Evolutionary conservation across 2,888 invertebrate species (phyloP), one percentile per base, ranked within the genome.

Genomic region (Ditylenchus weischeri): DNA sequence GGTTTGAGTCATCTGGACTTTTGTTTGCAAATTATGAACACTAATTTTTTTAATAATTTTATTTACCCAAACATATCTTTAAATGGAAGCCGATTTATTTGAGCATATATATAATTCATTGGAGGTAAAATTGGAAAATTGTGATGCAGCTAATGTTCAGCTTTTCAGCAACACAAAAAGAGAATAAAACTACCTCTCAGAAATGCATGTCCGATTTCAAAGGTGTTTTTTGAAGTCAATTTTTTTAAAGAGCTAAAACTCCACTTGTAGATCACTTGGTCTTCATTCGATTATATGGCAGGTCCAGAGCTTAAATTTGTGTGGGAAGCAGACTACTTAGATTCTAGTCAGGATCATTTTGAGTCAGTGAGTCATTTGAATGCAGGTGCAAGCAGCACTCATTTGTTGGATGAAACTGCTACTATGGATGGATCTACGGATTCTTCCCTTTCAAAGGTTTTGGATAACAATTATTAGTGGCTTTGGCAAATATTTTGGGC

Each of bases 241-340:
- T 43, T 43, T 8, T 43, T 6, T 6, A 13, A 13, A 13, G 43
- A 43, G 8, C 43, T 15, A 43, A 10, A 43, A 43, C 43, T 43
- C 43, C 13, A 43, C 15, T 43, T 43, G 43, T 15, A 43, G 54
- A 77, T 80, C 13, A 72, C 80, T 18, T 80, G 79, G 79, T 79
- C 79, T 10, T 75, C 79, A 18, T 80, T 80, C 62, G 78, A 78
- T 63, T 80, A 77, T 60, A 79, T 79, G 79, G 72, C 75, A 7
- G 80, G 80, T 1, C 79, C 80, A 0, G 79, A 79, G 57, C 68
- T 80, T 62, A 71, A 72, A 50, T 80, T 80, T 67, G 76, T 76
- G 19, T 80, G 80, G 80, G 78, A 80, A 21, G 68, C 69, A 19
- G 61, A 69, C 48, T 57, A 43, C 59, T 48, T 49, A 21, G 21